A percentile compares a stretch with the other conserved stretches of the same genome.
Conservation (phyloP, 1,140 invertebrate species). For the Geopemphigus sp. region DNA sequence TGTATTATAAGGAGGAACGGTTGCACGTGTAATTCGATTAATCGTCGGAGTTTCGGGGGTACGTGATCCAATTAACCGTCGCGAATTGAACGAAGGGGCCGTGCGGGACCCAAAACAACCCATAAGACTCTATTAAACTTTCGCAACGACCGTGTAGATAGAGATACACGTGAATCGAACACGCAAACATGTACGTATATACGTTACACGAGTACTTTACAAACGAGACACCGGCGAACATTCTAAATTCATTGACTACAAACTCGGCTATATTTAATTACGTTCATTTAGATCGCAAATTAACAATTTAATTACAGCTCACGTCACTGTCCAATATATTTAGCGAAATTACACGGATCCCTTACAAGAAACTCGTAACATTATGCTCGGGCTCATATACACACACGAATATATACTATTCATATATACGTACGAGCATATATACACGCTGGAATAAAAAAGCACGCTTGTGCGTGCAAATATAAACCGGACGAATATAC, state of each 20-base stretch:
- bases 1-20: not conserved
- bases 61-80: slow-evolving; percentile 37
- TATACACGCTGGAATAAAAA: no score
- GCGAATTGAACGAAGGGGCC: slow-evolving; percentile 11
- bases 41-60: not conserved
- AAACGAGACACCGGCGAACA: not conserved
- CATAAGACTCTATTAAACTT: slow-evolving; percentile 41
- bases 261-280: not conserved
- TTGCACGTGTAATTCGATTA: slow-evolving; percentile 17
- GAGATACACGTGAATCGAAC: no score
- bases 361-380: no score
- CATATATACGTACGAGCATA: no score
- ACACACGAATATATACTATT: no score
- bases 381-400: no score
- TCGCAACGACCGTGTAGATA: slow-evolving; percentile 23
- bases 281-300: slow-evolving; percentile 22
- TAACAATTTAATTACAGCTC: slow-evolving; percentile 16
- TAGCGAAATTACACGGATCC: not conserved
- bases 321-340: not conserved
- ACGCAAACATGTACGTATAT: not conserved
- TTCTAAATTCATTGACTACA: slow-evolving; percentile 12
- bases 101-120: slow-evolving; percentile 18
- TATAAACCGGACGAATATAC: no score
- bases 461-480: no score
- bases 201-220: not conserved